Evolutionary conservation across 1,140 invertebrate species (phyloP), one percentile per base, ranked within the genome.

Genomic region (Acromyrmex heyeri): DNA sequence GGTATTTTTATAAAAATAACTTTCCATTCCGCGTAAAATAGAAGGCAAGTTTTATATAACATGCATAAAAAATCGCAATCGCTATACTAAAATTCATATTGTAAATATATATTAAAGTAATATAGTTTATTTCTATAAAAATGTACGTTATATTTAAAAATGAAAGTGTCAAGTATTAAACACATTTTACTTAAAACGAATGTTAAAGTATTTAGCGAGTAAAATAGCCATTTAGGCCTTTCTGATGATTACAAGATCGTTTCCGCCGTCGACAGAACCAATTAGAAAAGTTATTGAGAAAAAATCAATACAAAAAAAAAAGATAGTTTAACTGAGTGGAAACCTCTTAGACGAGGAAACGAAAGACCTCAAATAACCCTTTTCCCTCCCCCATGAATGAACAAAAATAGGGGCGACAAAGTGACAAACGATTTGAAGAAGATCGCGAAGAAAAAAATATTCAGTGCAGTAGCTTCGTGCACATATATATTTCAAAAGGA

Each of bases 401-500:
- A 87, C 30, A 86, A 83, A 83, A 82, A 86, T 24, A 90, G 86
- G 87, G 78, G 75, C 83, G 85, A 90, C 86, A 83, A 78, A 86
- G 81, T 87, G 53, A 73, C 59, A 87, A 89, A 89, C 73, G 85
- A 82, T 89, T 73, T 57, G 67, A 70, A 89, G 57, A 83, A 83
- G 57, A 83, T 75, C 67, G 67, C 79, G 69, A 27, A 67, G 50
- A 70, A 85, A 53, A 89, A 75, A 67, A 87, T 65, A 90, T 87
- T 90, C 73, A 85, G 88, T 90, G 88, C 88, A 87, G 64, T 89
- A 90, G 88, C 88, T 86, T 90, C 88, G 88, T 90, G 88, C 88
- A 90, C 85, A 82, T 73, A 85, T 82, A 87, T 77, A 72, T 89
- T 48, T 90, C 72, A 90, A 89, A 83, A 72, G 88, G 88, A 87